Base-by-base conservation (phyloP, 2,113 vertebrate species). In the Thalassoma bifasciatum region DNA sequence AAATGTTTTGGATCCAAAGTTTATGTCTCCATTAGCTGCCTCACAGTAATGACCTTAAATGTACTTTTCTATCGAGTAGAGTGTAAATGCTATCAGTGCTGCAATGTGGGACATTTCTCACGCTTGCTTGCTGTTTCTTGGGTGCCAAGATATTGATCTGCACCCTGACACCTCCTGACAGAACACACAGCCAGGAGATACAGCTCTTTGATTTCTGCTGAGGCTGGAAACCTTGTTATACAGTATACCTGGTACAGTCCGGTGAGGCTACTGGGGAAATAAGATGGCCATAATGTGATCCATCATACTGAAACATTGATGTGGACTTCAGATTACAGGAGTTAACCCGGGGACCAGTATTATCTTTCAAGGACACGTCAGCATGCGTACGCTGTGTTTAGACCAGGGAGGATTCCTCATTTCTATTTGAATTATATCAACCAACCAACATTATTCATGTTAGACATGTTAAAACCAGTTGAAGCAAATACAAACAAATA, bases 121-220 rank as follows among this genome's bases (percentile, higher is more conserved):
- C 21, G 44, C 46, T 38, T 56, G 71, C 75, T 75, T 58, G 72
- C 64, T 84, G 74, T 79, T 69, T 66, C 40, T 72, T 79, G 62
- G 72, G 74, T 71, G 79, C 76, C 44, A 61, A 50, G 73, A 63
- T 91, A 89, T 91, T 66, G 80, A 91, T 86, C 77, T 80, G 56
- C 82, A 77, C 76, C 64, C 68, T 81, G 87, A 90, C 84, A 72
- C 52, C 78, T 69, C 51, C 70, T 85, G 85, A 91, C 66, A 73
- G 85, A 82, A 78, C 75, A 84, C 84, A 68, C 79, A 71, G 73
- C 62, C 70, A 62, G 74, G 75, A 88, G 84, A 83, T 51, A 36
- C 62, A 60, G 60, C 67, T 54, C 77, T 75, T 76, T 88, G 76
- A 80, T 90, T 86, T 91, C 83, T 90, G 79, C 74, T 76, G 81